These are phyloP conservation scores for Stenurella melanura DNA, from an alignment of 2,888 invertebrate genomes.

Conservation along the genomic window DNA sequence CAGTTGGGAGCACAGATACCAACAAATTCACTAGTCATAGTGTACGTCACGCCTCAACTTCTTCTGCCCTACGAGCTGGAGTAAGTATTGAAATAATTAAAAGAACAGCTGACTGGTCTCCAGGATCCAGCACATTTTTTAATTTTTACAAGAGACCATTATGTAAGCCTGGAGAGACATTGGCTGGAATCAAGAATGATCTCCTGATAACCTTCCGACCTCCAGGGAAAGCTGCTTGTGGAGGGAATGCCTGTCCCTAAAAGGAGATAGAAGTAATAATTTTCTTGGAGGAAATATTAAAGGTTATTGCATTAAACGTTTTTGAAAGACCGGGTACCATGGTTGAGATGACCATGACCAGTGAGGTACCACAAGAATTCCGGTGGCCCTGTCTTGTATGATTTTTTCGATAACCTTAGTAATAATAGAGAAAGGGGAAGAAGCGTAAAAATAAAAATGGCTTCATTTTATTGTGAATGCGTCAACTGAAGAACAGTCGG, in stretches of 20 bases:
- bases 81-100: slow-evolving; percentile 13
- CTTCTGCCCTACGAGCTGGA: slow-evolving; percentile 12
- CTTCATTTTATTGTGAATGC: slow-evolving; percentile 57
- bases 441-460: slow-evolving; percentile 39
- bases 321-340: slow-evolving; percentile 25
- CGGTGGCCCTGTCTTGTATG: slow-evolving; percentile 6
- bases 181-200: slow-evolving; percentile 46
- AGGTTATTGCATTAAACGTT: slow-evolving; percentile 1
- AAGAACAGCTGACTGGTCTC: slow-evolving; percentile 29
- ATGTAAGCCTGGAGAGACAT: slow-evolving; percentile 11
- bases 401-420: slow-evolving; percentile 33
- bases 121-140: slow-evolving; percentile 26
- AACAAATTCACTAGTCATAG: slow-evolving; percentile 19
- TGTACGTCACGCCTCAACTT: slow-evolving; percentile 21
- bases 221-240: slow-evolving; percentile 46
- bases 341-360: slow-evolving; percentile 14
- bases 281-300: slow-evolving; percentile 13
- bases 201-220: slow-evolving; percentile 56
- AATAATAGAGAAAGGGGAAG: slow-evolving; percentile 59
- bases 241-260: slow-evolving; percentile 41
- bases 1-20: neutral
- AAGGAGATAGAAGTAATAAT: slow-evolving; percentile 50
- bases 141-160: slow-evolving; percentile 37
- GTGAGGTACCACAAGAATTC: slow-evolving; percentile 19
- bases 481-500: slow-evolving; percentile 53